Evolutionary conservation across 2,113 vertebrate genomes (phyloP).

Genomic region (Scopus umbretta): DNA sequence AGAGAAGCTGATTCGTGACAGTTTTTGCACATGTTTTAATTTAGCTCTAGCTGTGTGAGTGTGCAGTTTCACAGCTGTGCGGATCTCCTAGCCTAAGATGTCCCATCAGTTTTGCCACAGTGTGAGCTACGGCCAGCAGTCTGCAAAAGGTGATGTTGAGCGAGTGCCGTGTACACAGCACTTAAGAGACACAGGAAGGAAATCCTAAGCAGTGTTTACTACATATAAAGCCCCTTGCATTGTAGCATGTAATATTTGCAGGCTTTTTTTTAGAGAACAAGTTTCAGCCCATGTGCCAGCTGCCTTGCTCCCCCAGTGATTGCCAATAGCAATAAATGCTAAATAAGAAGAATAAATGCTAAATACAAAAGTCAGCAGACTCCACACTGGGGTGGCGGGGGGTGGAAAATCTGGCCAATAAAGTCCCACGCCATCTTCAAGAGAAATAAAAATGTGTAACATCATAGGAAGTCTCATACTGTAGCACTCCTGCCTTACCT

Average conservation of each 20-base stretch:
- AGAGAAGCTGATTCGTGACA: not conserved
- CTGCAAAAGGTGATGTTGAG: not conserved
- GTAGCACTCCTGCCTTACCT: slow-evolving; percentile 15
- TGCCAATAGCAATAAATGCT: not conserved
- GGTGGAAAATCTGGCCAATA: no score
- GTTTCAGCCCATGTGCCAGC: not conserved
- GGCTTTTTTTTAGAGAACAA: not conserved
- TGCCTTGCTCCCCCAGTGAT: not conserved
- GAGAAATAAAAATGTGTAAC: not conserved
- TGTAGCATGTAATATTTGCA: not conserved
- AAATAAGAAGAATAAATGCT: not conserved
- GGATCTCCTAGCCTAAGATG: not conserved
- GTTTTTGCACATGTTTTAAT: not conserved
- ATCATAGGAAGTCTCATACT: not conserved
- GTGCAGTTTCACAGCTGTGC: not conserved
- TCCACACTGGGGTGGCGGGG: not conserved
- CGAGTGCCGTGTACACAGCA: accelerated
- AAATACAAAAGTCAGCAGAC: not conserved
- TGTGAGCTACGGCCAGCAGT: not conserved
- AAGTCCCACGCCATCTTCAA: not conserved
- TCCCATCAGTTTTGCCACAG: not conserved
- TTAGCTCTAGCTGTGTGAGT: not conserved
- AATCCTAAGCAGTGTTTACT: not conserved
- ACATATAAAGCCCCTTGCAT: not conserved
- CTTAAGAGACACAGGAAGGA: not conserved